Base-by-base conservation (phyloP, 2,888 invertebrate species). In the Adela reaumurella region DNA sequence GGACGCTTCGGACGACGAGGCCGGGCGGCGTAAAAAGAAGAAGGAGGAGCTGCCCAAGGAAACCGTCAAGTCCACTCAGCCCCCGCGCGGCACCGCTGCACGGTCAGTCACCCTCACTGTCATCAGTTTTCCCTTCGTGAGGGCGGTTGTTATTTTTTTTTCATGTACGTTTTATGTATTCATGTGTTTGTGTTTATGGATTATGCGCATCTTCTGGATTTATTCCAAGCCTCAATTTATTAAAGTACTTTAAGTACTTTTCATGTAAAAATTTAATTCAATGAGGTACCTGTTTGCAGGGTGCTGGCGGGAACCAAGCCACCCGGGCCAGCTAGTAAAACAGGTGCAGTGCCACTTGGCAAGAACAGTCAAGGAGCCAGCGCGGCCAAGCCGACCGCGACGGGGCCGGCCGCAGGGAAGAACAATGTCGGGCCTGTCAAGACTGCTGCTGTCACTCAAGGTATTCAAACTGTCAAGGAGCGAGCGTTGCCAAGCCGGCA, bases 11-110 rank as follows among this genome's bases (percentile, higher is more conserved):
- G 74, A 79, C 24, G 92, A 92, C 56, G 88, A 89, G 16, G 87
- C 87, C 48, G 81, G 78, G 41, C 86, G 87, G 55, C 82, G 86
- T 49, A 91, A 91, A 64, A 86, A 90, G 65, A 81, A 87, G n/a
- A 91, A 90, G 63, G 91, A 90, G 47, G 81, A 82, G 28, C 83
- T 85, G 53, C 76, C 74, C 49, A 68, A 78, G 54, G 85, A 87
- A 70, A 79, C 83, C 52, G 77, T 80, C 60, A 74, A 73, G 62
- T 68, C 74, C 62, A 77, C 68, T 49, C 66, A 69, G 51, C 56
- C 55, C 62, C 58, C 70, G 46, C 65, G 64, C 56, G 58, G 68
- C 56, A 60, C 68, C 57, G 59, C 57, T 56, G 48, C 65, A 57
- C 50, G 54, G 56, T 55, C 43, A 35, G 35, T n/a, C n/a, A n/a